phyloP scores from a whole-genome alignment of 2,888 invertebrate species.

The Amaurobius ferox region DNA sequence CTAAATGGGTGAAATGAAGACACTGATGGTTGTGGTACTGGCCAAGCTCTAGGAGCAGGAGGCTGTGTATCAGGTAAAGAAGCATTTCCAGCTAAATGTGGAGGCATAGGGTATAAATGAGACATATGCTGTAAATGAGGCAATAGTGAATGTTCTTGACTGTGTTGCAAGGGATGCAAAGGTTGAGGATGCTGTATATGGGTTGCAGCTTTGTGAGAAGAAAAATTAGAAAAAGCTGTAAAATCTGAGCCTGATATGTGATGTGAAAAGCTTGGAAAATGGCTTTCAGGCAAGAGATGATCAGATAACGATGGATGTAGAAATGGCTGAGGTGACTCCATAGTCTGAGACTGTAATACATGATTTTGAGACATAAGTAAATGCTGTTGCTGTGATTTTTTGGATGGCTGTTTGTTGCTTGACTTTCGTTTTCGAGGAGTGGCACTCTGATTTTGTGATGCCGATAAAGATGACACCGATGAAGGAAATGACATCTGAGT shows the following conservation, averaged over 20 bases:
- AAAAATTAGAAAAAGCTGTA: constrained; percentile 51
- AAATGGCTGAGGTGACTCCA: constrained; percentile 52
- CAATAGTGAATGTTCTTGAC: constrained; percentile 59
- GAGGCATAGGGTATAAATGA: constrained; percentile 51
- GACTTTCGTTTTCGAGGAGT: constrained; percentile 54
- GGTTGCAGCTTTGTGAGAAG: constrained; percentile 49
- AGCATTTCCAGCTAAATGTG: constrained; percentile 38
- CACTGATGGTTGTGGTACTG: constrained; percentile 61
- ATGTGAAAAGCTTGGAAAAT: constrained; percentile 53
- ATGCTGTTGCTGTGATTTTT: constrained; percentile 51
- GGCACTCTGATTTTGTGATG: constrained; percentile 35
- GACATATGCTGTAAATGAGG: constrained; percentile 66
- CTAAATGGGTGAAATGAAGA: constrained; percentile 69
- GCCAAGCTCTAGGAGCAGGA: constrained; percentile 67
- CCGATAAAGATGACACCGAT: background rate
- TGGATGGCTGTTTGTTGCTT: constrained; percentile 40
- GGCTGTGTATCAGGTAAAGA: constrained; percentile 61
- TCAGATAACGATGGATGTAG: constrained; percentile 40
- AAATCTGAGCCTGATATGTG: constrained; percentile 53
- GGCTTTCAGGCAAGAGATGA: constrained; percentile 58
- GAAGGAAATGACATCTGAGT: background rate
- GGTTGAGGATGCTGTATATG: constrained; percentile 71
- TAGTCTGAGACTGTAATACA: constrained; percentile 27
- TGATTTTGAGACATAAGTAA: constrained; percentile 31
- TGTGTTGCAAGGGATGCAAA: constrained; percentile 63